A percentile compares a stretch with the other conserved stretches of the same genome.
These are phyloP conservation scores for Acrocyrtus sp. DNA, from an alignment of 2,888 invertebrate species.

Conservation along the genomic window DNA sequence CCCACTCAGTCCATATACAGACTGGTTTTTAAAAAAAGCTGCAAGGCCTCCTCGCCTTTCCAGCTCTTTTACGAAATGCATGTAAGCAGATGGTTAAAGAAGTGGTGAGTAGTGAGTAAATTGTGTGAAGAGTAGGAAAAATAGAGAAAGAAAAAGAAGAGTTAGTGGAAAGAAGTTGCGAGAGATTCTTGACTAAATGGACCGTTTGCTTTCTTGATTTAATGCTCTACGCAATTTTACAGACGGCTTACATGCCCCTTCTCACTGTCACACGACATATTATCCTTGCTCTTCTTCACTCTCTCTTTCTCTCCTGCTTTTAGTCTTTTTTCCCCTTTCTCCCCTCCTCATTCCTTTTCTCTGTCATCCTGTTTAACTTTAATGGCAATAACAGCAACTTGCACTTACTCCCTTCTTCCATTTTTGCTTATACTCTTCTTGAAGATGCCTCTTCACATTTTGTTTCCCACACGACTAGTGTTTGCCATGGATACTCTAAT, in stretches of 20 bases:
- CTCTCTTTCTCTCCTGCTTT: constrained; percentile 26
- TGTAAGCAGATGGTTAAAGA: constrained; percentile 52
- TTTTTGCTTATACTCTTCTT: constrained; percentile 41
- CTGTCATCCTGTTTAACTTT: constrained; percentile 44
- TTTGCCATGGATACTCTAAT: too few relatives aligned
- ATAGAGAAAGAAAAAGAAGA: constrained; percentile 12
- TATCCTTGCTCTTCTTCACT: constrained; percentile 49
- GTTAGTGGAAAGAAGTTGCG: constrained; percentile 51
- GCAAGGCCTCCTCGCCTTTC: background rate
- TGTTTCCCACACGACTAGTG: background rate
- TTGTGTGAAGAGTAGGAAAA: constrained; percentile 45
- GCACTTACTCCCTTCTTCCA: constrained; percentile 35
- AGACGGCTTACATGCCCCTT: constrained; percentile 56
- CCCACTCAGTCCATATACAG: too few relatives aligned
- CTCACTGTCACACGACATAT: constrained; percentile 56
- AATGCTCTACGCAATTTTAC: constrained; percentile 61
- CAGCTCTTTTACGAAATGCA: background rate
- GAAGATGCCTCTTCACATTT: background rate
- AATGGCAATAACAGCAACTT: constrained; percentile 53
- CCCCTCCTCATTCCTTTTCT: constrained; percentile 18
- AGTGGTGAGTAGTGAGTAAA: constrained; percentile 49
- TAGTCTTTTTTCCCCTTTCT: constrained; percentile 18
- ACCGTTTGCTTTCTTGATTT: constrained; percentile 63
- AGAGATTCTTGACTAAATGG: constrained; percentile 62
- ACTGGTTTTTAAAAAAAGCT: too few relatives aligned